Evolutionary conservation across 1,140 invertebrate species (phyloP), one percentile per base, ranked within the genome.

Genomic region (Trichonephila clavata): DNA sequence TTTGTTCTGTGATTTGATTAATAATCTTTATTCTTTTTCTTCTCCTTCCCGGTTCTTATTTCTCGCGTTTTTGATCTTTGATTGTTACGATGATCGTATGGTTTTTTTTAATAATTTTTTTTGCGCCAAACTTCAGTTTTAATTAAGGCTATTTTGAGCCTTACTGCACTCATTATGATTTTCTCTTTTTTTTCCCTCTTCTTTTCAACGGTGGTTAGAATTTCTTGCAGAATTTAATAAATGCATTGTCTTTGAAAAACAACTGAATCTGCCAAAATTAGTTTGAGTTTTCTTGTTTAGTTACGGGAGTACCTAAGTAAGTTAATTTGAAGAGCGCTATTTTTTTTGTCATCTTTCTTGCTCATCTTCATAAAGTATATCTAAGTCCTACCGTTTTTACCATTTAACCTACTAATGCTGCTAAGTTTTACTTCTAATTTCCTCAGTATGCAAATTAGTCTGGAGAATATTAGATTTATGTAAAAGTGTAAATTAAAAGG

Each of bases 1-100:
- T 83, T 59, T 83, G 43, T 43, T 57, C 43, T 83, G 39, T 83
- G 81, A 83, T 83, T 83, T 83, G 81, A 83, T 83, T 83, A 83
- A 83, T 83, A 83, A 83, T 83, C 50, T 83, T 59, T 83, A 77
- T 77, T 18, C 27, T 77, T 77, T 77, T 27, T 32, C 27, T 77
- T 77, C 6, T 63, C 21, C 5, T 20, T 63, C 3, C 10, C 27
- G 27, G 32, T 39, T 27, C 24, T 77, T 32, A 32, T 77, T 77
- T 77, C 39, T 77, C 71, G 27, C 27, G 71, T 77, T 77, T 77
- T 77, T 77, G 71, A 77, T 77, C 71, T 77, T 63, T 18, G 18
- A 27, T 77, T 77, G 71, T 77, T 32, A 77, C 71, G 71, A 39
- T 77, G 71, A 32, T 77, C 27, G 27, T 27, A 39, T 20, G 60